Percentiles rank a stretch among this genome's conserved stretches.
phyloP scores from a whole-genome alignment of 1,140 invertebrate genomes.

The Drosophila navojoa region DNA sequence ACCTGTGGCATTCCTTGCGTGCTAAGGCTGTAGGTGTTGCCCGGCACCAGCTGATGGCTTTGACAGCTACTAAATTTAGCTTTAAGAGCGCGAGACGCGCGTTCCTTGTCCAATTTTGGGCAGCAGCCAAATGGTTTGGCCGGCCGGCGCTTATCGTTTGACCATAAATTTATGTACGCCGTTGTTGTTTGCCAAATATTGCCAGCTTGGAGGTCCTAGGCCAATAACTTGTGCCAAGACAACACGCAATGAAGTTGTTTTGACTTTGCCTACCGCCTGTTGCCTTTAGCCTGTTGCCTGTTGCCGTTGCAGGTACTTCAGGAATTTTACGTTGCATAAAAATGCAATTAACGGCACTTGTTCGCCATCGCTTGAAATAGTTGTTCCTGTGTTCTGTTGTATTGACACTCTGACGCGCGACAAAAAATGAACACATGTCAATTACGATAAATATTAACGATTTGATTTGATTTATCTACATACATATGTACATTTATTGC shows the following conservation, averaged over 20 bases:
- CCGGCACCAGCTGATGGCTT: slow-evolving; percentile 77
- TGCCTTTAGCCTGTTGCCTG: slow-evolving; percentile 2
- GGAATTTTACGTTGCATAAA: slow-evolving; percentile 55
- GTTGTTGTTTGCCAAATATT: slow-evolving; percentile 52
- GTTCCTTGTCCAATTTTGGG: slow-evolving; percentile 80
- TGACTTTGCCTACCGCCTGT: slow-evolving; percentile 30
- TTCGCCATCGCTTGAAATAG: slow-evolving; percentile 14
- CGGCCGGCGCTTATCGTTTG: slow-evolving; percentile 73
- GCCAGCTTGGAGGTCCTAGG: slow-evolving; percentile 68
- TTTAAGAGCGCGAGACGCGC: slow-evolving; percentile 62
- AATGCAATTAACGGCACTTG: slow-evolving; percentile 79
- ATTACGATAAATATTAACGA: background rate
- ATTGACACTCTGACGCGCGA: background rate
- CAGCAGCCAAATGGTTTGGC: slow-evolving; percentile 40
- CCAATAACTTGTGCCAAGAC: slow-evolving; percentile 46
- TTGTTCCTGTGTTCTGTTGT: slow-evolving; percentile 11
- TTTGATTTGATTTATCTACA: background rate
- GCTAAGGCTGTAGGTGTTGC: slow-evolving; percentile 72
- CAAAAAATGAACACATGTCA: slow-evolving; percentile 11
- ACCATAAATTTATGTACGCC: slow-evolving; percentile 72
- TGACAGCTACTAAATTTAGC: slow-evolving; percentile 80
- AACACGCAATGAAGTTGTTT: slow-evolving; percentile 77
- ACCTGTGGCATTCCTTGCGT: slow-evolving; percentile 65
- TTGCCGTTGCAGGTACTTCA: slow-evolving; percentile 8
- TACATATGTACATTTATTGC: background rate